Percentiles rank a stretch among this genome's conserved stretches.
Conservation (phyloP, 2,113 vertebrate species). For the Podilymbus podiceps region DNA sequence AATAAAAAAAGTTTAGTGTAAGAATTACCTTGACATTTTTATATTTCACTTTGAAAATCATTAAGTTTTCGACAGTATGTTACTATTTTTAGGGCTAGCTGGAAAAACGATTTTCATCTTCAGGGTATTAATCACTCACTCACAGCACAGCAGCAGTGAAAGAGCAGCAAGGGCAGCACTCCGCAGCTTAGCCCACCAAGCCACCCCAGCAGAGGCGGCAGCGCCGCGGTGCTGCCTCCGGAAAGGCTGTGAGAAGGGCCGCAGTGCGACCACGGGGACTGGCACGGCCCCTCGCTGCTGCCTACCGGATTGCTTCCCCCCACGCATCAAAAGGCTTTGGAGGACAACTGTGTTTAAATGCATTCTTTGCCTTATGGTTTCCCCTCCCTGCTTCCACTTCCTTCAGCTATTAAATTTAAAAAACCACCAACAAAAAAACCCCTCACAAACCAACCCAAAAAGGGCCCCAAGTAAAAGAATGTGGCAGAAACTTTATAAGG, state of each 20-base stretch:
- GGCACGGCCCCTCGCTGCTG: neutral
- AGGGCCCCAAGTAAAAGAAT: neutral
- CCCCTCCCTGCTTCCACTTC: neutral
- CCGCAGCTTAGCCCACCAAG: neutral
- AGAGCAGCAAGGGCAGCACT: neutral
- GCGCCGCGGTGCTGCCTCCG: neutral
- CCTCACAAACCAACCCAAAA: too few species aligned
- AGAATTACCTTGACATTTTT: neutral
- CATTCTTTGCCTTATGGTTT: neutral
- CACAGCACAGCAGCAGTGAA: neutral
- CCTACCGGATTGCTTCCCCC: fast-evolving
- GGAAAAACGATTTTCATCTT: neutral
- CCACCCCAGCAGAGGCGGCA: neutral
- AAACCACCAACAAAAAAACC: neutral
- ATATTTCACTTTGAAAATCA: neutral
- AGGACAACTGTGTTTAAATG: neutral
- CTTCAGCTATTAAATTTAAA: neutral
- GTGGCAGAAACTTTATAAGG: neutral
- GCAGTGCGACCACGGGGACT: neutral
- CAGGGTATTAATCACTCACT: neutral
- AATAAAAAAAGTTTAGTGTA: neutral
- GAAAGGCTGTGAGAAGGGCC: neutral
- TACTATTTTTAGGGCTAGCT: neutral
- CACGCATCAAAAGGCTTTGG: neutral
- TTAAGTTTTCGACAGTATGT: neutral